Evolutionary conservation across 2,113 vertebrate species (phyloP), one percentile per base, ranked within the genome.

Genomic region (Scomber scombrus): DNA sequence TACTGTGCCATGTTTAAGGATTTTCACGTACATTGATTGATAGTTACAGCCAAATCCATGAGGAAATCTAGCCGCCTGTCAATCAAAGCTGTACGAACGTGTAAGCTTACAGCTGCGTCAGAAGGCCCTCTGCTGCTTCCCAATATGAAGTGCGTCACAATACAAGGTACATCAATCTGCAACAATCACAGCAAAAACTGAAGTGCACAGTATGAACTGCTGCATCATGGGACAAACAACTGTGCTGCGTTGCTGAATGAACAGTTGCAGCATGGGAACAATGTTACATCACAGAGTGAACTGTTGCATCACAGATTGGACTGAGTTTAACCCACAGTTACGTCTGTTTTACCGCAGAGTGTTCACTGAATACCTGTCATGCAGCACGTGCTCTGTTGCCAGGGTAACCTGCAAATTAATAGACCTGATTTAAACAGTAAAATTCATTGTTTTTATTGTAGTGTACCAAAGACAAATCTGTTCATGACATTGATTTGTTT

Each of bases 1-100:
- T 94, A 90, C 78, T 67, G 75, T 82, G 63, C 73, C 78, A 86
- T 85, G 82, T 81, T 86, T 57, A 61, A 75, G 75, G 81, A 80
- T 87, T 85, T 89, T 77, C 67, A 79, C 55, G 46, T 86, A 85
- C 29, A 46, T 87, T 73, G 71, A 67, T 67, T 78, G 85, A 89
- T 85, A 71, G 75, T 40, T 67, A 47, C 74, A 57, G 62, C 69
- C 72, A 87, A 88, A 82, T 80, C 87, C 40, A 0, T 67, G 55
- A 84, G 84, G 75, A 88, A 84, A 86, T 67, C 63, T 46, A 26
- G 34, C 62, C 14, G 15, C 49, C 56, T 5, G 61, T 82, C 78
- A 80, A 29, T 73, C 71, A 83, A 62, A 69, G 66, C 58, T 71
- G 40, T 14, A 56, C 52, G 54, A 62, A 54, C 18, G 31, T 56